phyloP scores from a whole-genome alignment of 92 coral and sea anemone species.

The Meandrina meandrites region DNA sequence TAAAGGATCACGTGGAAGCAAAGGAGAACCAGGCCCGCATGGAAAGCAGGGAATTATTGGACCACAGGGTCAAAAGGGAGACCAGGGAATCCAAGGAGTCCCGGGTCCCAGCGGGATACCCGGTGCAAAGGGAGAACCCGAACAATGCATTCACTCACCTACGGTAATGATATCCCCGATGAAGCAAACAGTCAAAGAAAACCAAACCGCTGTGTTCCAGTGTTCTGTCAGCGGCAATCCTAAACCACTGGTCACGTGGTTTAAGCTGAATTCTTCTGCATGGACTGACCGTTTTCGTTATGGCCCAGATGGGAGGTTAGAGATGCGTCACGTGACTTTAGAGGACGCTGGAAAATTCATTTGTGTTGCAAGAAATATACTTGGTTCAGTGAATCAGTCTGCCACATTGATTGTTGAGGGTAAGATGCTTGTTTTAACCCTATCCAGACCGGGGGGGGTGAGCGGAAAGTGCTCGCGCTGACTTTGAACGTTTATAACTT shows the following conservation, averaged over 20 bases:
- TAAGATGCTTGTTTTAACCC: background rate
- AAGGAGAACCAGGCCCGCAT: background rate
- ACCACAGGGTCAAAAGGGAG: background rate
- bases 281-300: no score
- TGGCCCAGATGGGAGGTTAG: background rate
- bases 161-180: background rate
- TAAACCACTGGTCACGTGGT: constrained; percentile 14
- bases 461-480: no score
- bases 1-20: constrained; percentile 14
- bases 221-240: constrained; percentile 26
- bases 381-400: background rate
- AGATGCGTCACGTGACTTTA: background rate
- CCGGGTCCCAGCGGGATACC: background rate
- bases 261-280: background rate
- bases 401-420: background rate
- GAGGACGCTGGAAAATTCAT: background rate
- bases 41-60: background rate
- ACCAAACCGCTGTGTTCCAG: background rate
- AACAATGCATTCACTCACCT: background rate
- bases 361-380: background rate
- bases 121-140: constrained; percentile 8
- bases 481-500: no score
- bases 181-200: background rate
- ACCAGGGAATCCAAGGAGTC: no score
- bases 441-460: no score